Base-by-base conservation (phyloP, 1,140 invertebrate genomes). In the Maniola jurtina region DNA sequence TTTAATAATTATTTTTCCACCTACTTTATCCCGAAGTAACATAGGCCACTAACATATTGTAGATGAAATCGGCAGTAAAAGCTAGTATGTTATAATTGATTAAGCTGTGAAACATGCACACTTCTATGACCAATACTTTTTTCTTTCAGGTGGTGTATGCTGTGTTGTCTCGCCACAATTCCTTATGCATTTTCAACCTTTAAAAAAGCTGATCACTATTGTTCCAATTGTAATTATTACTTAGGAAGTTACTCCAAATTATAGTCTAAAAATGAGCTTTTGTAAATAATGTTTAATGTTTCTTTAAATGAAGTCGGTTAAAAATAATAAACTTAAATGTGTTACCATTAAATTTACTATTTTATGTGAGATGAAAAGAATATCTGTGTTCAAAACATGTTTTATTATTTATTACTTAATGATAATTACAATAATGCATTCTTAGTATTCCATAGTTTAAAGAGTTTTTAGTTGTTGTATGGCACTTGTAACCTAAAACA, bases 401-500 rank as follows among this genome's bases (percentile, higher is more conserved):
- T 45, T 45, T 52, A 42, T 42, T 52, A 52, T 52, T 52, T 52
- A 15, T 15, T 16, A 42, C 40, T 42, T 42, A 25, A 25, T 25
- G 4, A 25, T 25, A 2, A 25, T 25, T 25, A 25, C 9, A 45
- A 11, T 45, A 45, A 5, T 45, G 10, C 13, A 45, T 45, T 38
- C 38, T 38, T 7, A 9, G 38, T n/a, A n/a, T n/a, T n/a, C 38
- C 6, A 9, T 38, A 6, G 1, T 38, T 38, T 38, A 48, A 48
- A 48, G n/a, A 48, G 2, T 13, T 8, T 45, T 71, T 70, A 77
- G 64, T 56, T 76, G 50, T 61, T 85, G 56, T 88, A 83, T 16
- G 88, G 88, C 6, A 88, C 83, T 92, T 96, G 95, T 73, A 95
- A 91, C 78, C 96, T 92, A 77, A 95, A 97, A 71, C 93, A 95